Evolutionary conservation across 2,113 vertebrate species (phyloP), one percentile per base, ranked within the genome.

Genomic region (Cololabis saira): DNA sequence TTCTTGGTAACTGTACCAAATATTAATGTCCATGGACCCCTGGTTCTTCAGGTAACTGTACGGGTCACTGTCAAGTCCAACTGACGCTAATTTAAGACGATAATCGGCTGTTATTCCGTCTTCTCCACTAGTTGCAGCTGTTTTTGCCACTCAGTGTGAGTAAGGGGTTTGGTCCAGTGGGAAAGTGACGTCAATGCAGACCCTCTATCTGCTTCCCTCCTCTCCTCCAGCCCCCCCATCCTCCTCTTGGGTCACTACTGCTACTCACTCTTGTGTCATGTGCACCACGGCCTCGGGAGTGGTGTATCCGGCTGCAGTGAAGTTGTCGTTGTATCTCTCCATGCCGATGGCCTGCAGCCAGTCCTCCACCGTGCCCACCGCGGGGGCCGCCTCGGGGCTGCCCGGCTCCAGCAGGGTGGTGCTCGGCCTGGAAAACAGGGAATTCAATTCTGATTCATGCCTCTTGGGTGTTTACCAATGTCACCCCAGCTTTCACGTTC

Each of bases 311-410:
- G 95, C 96, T 61, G 97, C 96, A 33, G 95, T 96, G 92, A 98
- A 98, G 93, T 98, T 98, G 90, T 98, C 96, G 80, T 94, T 93
- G 93, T 97, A 98, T 88, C 94, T 92, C 75, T 98, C 97, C 97
- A 98, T 98, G 93, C 96, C 96, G 83, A 98, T 97, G 90, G 95
- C 95, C 86, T 96, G 95, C 73, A 98, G 96, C 96, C 96, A 98
- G 84, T 98, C 96, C 2, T 94, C 90, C 54, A 98, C 97, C 11
- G 96, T 96, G 78, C 95, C 95, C 53, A 95, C 85, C 2, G 87
- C 71, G 0, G 95, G 87, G 0, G 95, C 94, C 67, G 94, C 94
- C 85, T 98, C 96, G 0, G 96, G 95, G 61, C 95, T 96, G 67
- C 94, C 95, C 11, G 96, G 97, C 86, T 98, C 96, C 90, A 98